Percentiles rank a stretch among this genome's conserved stretches.
Evolutionary conservation across 1,140 invertebrate genomes (phyloP).

Genomic region (Onthophagus taurus): DNA sequence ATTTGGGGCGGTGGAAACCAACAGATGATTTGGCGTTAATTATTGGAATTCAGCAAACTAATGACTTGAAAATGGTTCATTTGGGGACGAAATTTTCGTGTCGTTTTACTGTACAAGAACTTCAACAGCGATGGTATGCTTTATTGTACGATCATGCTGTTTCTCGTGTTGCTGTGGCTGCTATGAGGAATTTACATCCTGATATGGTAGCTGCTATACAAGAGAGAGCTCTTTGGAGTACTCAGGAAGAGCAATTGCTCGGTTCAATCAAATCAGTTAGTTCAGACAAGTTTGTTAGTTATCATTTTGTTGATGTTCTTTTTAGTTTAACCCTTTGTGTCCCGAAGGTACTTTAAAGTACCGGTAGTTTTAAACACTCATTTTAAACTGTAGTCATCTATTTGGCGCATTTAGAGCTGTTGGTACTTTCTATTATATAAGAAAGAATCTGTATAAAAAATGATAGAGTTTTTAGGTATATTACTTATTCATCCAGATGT

Average conservation of each 20-base stretch:
- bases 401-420: too few species aligned
- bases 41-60: slow-evolving; percentile 87
- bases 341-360: too few species aligned
- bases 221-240: slow-evolving; percentile 80
- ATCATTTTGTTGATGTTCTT: too few species aligned
- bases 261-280: slow-evolving; percentile 72
- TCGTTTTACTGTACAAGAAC: slow-evolving; percentile 85
- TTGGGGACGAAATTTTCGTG: slow-evolving; percentile 93
- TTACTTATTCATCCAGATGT: too few species aligned
- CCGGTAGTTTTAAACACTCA: too few species aligned
- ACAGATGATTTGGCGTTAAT: slow-evolving; percentile 92
- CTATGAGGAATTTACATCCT: slow-evolving; percentile 89
- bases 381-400: too few species aligned
- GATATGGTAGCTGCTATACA: slow-evolving; percentile 81
- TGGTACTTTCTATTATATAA: too few species aligned
- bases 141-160: slow-evolving; percentile 85
- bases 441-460: too few species aligned
- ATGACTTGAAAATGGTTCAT: slow-evolving; percentile 79
- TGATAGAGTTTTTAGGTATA: too few species aligned
- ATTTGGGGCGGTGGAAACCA: slow-evolving; percentile 92
- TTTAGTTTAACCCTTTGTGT: too few species aligned
- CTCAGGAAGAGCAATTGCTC: slow-evolving; percentile 80
- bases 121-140: slow-evolving; percentile 93
- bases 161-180: slow-evolving; percentile 76
- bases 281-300: too few species aligned